A percentile compares a stretch with the other conserved stretches of the same genome.
Conservation (phyloP, 2,797 vertebrate species). For the Cyclopterus lumpus region DNA sequence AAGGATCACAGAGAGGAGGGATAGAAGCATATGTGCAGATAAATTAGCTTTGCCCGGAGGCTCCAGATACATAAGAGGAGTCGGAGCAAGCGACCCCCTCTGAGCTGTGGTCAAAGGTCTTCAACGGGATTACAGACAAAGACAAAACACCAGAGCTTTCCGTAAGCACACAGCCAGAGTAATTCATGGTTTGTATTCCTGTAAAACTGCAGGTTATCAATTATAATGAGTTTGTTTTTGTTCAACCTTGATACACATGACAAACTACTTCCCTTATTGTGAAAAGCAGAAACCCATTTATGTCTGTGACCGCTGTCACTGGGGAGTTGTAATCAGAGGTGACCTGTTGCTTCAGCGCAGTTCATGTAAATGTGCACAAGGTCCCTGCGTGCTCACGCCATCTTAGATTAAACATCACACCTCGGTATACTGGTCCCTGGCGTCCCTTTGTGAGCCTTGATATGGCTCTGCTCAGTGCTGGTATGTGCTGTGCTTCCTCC, state of each 20-base stretch:
- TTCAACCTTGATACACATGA: slow-evolving; percentile 18
- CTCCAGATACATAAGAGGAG: slow-evolving; percentile 38
- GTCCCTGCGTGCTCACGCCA: slow-evolving; percentile 31
- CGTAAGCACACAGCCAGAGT: slow-evolving; percentile 43
- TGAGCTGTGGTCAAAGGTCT: slow-evolving; percentile 62
- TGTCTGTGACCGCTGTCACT: background rate
- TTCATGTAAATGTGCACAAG: slow-evolving; percentile 49
- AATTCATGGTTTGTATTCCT: slow-evolving; percentile 52
- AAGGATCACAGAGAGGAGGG: slow-evolving; percentile 10
- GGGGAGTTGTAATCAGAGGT: slow-evolving; percentile 12
- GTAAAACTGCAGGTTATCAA: slow-evolving; percentile 53
- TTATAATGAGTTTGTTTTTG: slow-evolving; percentile 41
- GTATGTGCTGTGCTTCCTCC: slow-evolving; percentile 66
- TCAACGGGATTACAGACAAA: slow-evolving; percentile 66
- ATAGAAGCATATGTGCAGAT: slow-evolving; percentile 39
- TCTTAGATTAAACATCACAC: slow-evolving; percentile 63
- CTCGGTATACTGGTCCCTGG: slow-evolving; percentile 42
- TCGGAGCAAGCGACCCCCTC: slow-evolving; percentile 40
- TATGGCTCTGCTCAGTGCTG: slow-evolving; percentile 51
- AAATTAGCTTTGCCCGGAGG: slow-evolving; percentile 39
- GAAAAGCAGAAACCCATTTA: slow-evolving; percentile 4
- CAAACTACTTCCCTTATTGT: slow-evolving; percentile 16
- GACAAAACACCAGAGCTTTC: slow-evolving; percentile 49
- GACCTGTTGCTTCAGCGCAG: background rate
- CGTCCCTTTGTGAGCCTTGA: slow-evolving; percentile 40